Conservation (phyloP, 2,888 invertebrate species). For the Limnephilus marmoratus region DNA sequence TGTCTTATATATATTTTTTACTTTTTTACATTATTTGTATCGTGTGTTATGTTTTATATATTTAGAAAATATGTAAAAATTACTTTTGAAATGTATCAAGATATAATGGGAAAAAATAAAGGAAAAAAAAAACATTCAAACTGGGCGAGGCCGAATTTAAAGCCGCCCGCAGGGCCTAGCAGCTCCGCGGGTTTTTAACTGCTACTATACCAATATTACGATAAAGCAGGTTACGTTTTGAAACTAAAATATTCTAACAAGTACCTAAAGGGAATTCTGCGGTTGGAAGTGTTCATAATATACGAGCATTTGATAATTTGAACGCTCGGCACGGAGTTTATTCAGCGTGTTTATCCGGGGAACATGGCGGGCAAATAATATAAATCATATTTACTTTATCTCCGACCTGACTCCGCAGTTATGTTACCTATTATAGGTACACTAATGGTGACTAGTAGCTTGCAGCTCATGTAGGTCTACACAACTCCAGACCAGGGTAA, state of each 20-base stretch:
- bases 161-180: no score
- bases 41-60: no score
- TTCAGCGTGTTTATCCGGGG: neutral
- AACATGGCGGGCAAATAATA: neutral
- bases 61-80: no score
- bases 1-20: no score
- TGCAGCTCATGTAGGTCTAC: neutral
- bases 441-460: neutral
- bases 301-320: neutral
- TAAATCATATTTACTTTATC: conserved; percentile 2
- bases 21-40: no score
- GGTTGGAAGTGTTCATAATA: neutral
- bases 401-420: neutral
- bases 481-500: neutral
- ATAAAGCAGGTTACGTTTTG: neutral
- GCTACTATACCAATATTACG: neutral
- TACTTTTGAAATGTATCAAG: no score
- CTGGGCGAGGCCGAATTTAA: no score
- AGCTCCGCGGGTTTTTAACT: no score
- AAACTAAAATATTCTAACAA: neutral
- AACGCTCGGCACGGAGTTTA: neutral
- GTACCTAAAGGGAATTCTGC: neutral
- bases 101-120: no score
- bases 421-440: neutral
- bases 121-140: no score